These are phyloP conservation scores for Pocillopora verrucosa DNA, from an alignment of 64 coral and sea anemone genomes.

Conservation along the genomic window DNA sequence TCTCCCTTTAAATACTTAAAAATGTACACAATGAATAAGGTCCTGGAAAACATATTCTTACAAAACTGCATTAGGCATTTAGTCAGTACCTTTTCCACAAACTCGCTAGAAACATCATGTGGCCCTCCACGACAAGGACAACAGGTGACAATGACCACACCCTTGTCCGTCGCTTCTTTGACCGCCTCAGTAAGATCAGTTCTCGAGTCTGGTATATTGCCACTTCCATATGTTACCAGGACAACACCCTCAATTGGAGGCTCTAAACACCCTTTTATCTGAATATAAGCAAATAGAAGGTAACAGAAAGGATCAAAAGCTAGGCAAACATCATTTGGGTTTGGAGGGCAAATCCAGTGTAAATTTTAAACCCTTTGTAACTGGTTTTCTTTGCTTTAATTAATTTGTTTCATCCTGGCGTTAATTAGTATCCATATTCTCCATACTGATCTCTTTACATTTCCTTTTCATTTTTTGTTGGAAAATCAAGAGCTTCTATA, in stretches of 20 bases:
- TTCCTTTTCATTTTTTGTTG: too few relatives aligned
- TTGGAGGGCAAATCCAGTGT: too few relatives aligned
- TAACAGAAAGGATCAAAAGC: not conserved
- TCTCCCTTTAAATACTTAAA: not conserved
- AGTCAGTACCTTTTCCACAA: conserved; percentile 8
- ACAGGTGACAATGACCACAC: conserved; percentile 32
- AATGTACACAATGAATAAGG: not conserved
- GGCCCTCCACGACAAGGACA: conserved; percentile 33
- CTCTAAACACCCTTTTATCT: conserved; percentile 13
- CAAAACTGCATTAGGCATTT: not conserved
- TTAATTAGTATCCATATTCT: too few relatives aligned
- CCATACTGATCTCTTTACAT: too few relatives aligned
- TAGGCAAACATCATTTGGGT: not conserved
- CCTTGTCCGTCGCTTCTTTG: not conserved
- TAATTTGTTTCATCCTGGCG: too few relatives aligned
- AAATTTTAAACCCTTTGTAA: too few relatives aligned
- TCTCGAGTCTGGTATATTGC: conserved; percentile 37
- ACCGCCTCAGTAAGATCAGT: conserved; percentile 4
- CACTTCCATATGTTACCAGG: conserved; percentile 34
- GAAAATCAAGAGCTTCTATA: too few relatives aligned
- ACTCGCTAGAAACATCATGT: conserved; percentile 16
- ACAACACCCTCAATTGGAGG: conserved; percentile 15
- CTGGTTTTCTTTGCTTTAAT: too few relatives aligned
- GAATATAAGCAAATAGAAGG: not conserved
- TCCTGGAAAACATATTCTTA: too few relatives aligned